A percentile compares a stretch with the other conserved stretches of the same genome.
Evolutionary conservation across 64 coral and sea anemone genomes (phyloP).

Genomic region (Porites australiensis): DNA sequence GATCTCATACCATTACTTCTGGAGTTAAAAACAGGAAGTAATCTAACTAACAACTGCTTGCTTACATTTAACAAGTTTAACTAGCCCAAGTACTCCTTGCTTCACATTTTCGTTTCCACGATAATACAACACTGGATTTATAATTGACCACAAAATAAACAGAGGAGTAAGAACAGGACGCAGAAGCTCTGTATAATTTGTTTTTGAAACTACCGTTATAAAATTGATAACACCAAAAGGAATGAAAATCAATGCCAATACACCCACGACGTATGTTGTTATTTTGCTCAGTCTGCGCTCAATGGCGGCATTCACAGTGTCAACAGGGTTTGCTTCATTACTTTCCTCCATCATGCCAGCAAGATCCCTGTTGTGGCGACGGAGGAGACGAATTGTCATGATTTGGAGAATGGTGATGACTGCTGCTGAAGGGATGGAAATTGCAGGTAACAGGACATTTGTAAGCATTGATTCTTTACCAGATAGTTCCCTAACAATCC

Average conservation of each 20-base stretch:
- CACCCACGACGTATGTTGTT: background rate
- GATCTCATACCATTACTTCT: no score
- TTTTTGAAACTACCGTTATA: background rate
- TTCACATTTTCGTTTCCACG: background rate
- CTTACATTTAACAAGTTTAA: background rate
- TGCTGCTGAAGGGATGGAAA: background rate
- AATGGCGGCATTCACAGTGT: background rate
- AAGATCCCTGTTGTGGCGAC: background rate
- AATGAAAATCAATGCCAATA: background rate
- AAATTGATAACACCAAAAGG: background rate
- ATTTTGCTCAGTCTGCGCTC: background rate
- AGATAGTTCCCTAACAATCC: background rate
- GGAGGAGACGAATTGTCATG: background rate
- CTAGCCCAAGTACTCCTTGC: background rate
- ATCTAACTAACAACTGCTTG: no score
- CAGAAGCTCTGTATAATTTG: background rate
- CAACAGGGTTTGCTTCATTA: background rate
- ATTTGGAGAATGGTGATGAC: background rate
- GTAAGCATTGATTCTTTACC: no score
- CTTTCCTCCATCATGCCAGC: background rate
- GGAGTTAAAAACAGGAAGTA: no score
- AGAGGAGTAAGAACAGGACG: background rate
- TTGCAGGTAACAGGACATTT: background rate
- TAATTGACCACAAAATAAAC: background rate
- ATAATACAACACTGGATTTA: background rate